Percentiles rank a stretch among this genome's conserved stretches.
phyloP scores from a whole-genome alignment of 1,140 invertebrate species.

The Hormaphis cornu region DNA sequence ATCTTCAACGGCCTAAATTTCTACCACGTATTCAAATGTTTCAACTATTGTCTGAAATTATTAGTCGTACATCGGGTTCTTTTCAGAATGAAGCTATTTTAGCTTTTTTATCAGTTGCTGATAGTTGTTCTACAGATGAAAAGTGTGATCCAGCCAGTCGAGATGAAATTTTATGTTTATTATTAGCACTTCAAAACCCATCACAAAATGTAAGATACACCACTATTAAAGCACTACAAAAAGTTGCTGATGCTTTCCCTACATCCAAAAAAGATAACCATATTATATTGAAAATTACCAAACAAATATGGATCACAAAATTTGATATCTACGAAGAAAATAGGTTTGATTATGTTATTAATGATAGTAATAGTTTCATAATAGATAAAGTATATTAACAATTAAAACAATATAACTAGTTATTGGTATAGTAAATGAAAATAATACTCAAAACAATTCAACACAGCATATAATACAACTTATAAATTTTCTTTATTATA shows the following conservation, averaged over 20 bases:
- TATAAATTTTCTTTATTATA: constrained; percentile 39
- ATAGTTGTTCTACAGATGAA: constrained; percentile 53
- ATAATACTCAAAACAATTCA: too few species aligned
- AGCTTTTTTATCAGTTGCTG: constrained; percentile 65
- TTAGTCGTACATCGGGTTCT: constrained; percentile 54
- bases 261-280: constrained; percentile 51
- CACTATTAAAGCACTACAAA: constrained; percentile 48
- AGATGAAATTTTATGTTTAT: constrained; percentile 66
- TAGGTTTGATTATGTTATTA: constrained; percentile 42
- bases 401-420: too few species aligned
- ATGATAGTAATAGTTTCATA: background rate
- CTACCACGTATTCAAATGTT: constrained; percentile 75
- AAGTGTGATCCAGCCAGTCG: constrained; percentile 52
- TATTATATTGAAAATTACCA: constrained; percentile 53
- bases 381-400: too few species aligned
- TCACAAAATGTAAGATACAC: constrained; percentile 66
- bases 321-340: constrained; percentile 64
- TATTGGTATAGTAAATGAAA: too few species aligned
- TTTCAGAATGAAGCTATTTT: constrained; percentile 66
- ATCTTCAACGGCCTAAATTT: constrained; percentile 56
- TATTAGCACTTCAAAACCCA: constrained; percentile 65
- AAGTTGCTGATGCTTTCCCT: constrained; percentile 54
- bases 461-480: background rate
- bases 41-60: constrained; percentile 66
- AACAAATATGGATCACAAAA: constrained; percentile 66